Evolutionary conservation across 2,888 invertebrate genomes (phyloP).

Genomic region (Synergus laeviventris): DNA sequence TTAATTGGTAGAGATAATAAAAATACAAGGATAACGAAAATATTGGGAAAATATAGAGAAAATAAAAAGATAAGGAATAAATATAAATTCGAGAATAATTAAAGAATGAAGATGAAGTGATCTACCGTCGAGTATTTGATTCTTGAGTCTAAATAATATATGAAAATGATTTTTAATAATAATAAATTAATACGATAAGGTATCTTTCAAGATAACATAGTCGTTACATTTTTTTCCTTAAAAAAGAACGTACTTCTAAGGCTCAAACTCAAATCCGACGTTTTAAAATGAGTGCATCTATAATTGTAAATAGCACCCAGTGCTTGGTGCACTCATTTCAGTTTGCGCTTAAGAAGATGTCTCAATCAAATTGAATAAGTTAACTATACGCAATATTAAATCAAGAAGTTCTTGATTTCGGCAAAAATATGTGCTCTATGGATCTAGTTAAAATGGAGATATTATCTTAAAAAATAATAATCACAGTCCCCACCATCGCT

Average conservation of each 20-base stretch:
- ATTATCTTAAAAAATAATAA: constrained; percentile 28
- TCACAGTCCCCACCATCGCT: constrained; percentile 32
- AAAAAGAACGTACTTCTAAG: no score
- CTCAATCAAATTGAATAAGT: not conserved
- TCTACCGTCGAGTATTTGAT: not conserved
- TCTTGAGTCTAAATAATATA: not conserved
- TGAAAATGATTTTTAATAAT: not conserved
- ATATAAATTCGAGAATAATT: not conserved
- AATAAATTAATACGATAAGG: constrained; percentile 1
- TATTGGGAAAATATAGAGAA: no score
- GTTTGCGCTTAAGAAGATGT: not conserved
- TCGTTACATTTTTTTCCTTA: no score
- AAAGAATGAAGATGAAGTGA: not conserved
- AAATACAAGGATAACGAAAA: not conserved
- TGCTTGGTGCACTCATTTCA: not conserved
- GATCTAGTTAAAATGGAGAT: constrained; percentile 25
- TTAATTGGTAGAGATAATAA: not conserved
- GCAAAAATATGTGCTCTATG: not conserved
- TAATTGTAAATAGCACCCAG: no score
- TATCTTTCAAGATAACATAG: not conserved
- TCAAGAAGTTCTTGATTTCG: not conserved
- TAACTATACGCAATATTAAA: not conserved
- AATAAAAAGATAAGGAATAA: not conserved
- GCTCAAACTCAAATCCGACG: no score
- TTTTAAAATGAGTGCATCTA: no score